phyloP scores from a whole-genome alignment of 2,113 vertebrate genomes.

The Neofelis nebulosa region DNA sequence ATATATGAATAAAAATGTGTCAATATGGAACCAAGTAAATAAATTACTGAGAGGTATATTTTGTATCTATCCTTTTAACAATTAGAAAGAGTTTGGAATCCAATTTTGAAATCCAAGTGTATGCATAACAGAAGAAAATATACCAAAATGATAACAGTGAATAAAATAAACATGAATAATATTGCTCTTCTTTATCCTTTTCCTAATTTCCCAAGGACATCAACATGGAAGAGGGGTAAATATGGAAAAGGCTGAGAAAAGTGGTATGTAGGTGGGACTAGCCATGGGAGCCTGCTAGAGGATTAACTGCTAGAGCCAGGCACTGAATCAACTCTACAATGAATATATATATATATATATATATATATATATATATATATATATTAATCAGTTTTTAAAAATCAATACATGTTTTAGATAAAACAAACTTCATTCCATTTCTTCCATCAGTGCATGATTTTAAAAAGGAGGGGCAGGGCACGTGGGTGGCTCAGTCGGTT shows the following conservation, averaged over 20 bases:
- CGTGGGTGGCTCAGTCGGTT: neutral
- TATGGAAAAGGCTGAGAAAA: neutral
- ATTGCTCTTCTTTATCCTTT: neutral
- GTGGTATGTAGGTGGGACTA: rapidly evolving
- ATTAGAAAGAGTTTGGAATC: neutral
- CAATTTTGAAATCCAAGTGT: neutral
- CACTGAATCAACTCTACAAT: neutral
- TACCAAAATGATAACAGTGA: neutral
- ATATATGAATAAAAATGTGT: neutral
- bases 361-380: neutral
- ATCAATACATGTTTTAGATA: neutral
- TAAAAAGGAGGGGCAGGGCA: neutral
- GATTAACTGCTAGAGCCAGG: neutral
- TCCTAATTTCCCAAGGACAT: neutral
- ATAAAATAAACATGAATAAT: neutral
- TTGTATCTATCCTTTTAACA: neutral
- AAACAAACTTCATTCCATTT: neutral
- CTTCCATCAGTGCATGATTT: neutral
- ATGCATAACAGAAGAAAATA: neutral
- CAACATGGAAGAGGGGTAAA: neutral
- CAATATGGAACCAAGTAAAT: neutral
- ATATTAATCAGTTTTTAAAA: neutral
- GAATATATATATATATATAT: neutral
- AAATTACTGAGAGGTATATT: neutral
- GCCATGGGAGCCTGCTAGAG: neutral